Evolutionary conservation across 2,888 invertebrate species (phyloP).

Genomic region (Caenorhabditis doughertyi): DNA sequence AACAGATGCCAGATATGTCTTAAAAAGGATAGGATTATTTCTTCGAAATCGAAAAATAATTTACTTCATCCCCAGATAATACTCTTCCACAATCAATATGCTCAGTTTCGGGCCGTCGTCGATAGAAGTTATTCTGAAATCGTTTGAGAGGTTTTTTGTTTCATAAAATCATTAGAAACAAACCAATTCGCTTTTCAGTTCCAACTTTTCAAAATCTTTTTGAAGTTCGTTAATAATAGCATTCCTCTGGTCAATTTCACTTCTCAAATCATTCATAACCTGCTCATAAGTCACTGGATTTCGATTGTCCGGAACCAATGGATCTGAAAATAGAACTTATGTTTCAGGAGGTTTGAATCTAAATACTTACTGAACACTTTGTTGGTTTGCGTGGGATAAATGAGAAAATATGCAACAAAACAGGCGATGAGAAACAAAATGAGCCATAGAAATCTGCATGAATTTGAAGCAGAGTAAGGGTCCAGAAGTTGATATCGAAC

Average conservation of each 20-base stretch:
- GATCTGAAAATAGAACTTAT: constrained; percentile 12
- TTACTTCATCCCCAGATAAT: constrained; percentile 46
- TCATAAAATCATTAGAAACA: not conserved
- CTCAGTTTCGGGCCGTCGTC: constrained; percentile 47
- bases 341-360: not conserved
- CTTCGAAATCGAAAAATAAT: too few relatives aligned
- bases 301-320: constrained; percentile 5
- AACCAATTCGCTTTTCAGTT: constrained; percentile 31
- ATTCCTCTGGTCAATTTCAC: constrained; percentile 42
- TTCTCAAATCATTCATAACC: constrained; percentile 47
- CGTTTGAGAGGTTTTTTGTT: not conserved
- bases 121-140: constrained; percentile 32
- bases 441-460: constrained; percentile 11
- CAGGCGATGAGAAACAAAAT: constrained; percentile 2
- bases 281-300: constrained; percentile 49
- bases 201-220: constrained; percentile 29
- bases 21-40: not conserved
- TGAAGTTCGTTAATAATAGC: constrained; percentile 43
- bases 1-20: constrained; percentile 31
- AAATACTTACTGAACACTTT: constrained; percentile 3
- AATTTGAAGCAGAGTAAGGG: constrained; percentile 11
- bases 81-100: constrained; percentile 54
- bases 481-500: constrained; percentile 52
- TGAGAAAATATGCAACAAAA: not conserved
- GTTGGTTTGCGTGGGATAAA: not conserved